Conservation (phyloP, 1,140 invertebrate species). For the Musca domestica region DNA sequence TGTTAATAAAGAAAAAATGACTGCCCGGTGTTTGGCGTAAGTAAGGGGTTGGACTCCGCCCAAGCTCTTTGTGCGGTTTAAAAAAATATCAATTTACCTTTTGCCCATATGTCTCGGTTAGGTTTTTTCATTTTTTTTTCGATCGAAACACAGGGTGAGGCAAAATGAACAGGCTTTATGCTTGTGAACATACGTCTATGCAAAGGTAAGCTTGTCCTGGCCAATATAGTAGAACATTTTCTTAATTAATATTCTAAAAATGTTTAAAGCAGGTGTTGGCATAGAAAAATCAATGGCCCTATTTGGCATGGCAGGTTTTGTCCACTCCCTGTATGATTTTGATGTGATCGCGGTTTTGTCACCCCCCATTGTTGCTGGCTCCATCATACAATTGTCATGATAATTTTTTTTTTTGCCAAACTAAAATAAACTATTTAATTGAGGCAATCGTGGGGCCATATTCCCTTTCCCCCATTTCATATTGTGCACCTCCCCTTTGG, state of each 20-base stretch:
- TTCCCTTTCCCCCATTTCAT: not conserved
- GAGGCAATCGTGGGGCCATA: not conserved
- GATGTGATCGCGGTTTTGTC: not conserved
- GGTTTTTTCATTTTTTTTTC: not conserved
- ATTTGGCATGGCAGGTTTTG: too few relatives aligned
- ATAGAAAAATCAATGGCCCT: too few relatives aligned
- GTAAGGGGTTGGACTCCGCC: too few relatives aligned
- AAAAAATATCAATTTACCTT: not conserved
- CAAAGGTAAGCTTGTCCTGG: too few relatives aligned
- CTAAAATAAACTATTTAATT: constrained; percentile 3
- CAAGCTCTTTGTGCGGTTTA: not conserved
- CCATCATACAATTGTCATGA: not conserved
- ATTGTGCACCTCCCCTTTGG: not conserved
- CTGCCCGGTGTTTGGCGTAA: too few relatives aligned
- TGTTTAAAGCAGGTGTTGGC: not conserved
- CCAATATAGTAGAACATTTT: too few relatives aligned
- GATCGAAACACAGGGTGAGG: not conserved
- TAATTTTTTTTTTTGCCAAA: not conserved
- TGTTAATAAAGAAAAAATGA: too few relatives aligned
- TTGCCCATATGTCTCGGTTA: not conserved
- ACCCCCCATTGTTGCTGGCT: not conserved
- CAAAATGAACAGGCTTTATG: too few relatives aligned
- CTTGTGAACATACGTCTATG: too few relatives aligned
- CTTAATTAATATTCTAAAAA: not conserved
- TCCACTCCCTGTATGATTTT: not conserved